Evolutionary conservation across 2,113 vertebrate genomes (phyloP).

Genomic region (Macquaria ambigua): DNA sequence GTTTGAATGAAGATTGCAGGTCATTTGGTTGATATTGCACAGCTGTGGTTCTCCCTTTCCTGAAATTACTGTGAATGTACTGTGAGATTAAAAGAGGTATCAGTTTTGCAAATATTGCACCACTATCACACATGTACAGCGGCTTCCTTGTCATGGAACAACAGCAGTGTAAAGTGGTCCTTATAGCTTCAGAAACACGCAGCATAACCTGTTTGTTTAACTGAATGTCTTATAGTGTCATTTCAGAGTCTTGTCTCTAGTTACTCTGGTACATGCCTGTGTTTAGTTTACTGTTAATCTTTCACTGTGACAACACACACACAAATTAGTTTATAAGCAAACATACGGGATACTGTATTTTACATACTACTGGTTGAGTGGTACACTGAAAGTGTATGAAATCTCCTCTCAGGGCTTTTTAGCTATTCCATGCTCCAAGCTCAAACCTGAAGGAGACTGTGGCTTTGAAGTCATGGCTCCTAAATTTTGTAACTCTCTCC

Average conservation of each 20-base stretch:
- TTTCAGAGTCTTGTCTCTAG: not conserved
- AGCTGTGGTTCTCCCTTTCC: not conserved
- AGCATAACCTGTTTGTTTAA: not conserved
- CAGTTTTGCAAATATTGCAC: not conserved
- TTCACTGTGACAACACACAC: constrained; percentile 7
- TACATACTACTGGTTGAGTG: not conserved
- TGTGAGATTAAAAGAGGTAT: not conserved
- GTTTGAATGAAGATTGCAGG: constrained; percentile 40
- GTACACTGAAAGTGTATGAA: not conserved
- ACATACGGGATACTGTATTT: constrained; percentile 1
- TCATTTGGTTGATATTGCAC: constrained; percentile 34
- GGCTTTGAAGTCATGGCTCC: not conserved
- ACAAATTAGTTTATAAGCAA: not conserved
- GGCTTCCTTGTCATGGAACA: not conserved
- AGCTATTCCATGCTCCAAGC: not conserved
- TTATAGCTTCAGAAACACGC: not conserved
- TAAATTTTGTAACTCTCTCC: not conserved
- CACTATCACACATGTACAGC: not conserved
- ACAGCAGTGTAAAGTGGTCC: not conserved
- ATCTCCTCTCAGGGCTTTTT: not conserved
- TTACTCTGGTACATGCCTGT: not conserved
- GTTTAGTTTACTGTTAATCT: constrained; percentile 25
- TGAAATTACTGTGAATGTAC: not conserved
- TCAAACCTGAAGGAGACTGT: not conserved
- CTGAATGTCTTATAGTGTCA: not conserved